phyloP scores from a whole-genome alignment of 2,113 vertebrate genomes.

The Tamias sibiricus region DNA sequence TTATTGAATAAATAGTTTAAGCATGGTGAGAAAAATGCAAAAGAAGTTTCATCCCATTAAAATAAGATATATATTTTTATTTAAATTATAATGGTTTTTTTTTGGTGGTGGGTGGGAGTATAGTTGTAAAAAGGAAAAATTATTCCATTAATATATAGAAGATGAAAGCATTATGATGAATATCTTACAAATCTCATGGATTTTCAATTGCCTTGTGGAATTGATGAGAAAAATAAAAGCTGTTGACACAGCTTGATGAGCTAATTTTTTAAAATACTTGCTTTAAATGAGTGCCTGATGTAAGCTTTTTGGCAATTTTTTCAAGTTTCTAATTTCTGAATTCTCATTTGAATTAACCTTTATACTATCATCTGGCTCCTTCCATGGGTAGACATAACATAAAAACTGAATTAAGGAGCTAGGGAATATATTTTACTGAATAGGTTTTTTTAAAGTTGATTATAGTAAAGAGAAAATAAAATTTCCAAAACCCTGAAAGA shows the following conservation, averaged over 20 bases:
- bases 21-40: not conserved
- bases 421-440: not conserved
- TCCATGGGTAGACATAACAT: not conserved
- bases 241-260: slow-evolving; percentile 44
- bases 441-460: not conserved
- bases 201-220: slow-evolving; percentile 9
- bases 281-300: not conserved
- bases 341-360: slow-evolving; percentile 35
- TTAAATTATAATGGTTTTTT: not conserved
- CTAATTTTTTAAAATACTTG: not conserved
- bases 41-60: not conserved
- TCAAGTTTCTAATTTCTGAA: slow-evolving; percentile 37
- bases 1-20: not conserved
- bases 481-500: not conserved
- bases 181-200: not conserved
- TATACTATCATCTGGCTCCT: not conserved
- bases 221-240: slow-evolving; percentile 40
- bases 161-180: not conserved
- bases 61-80: not conserved
- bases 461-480: not conserved
- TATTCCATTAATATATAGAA: slow-evolving; percentile 1
- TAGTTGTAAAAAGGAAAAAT: not conserved
- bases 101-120: not conserved
- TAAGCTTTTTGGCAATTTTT: slow-evolving; percentile 24
- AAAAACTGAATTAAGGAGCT: not conserved